phyloP scores from a whole-genome alignment of 1,140 invertebrate genomes.

The Plutomurus gul region DNA sequence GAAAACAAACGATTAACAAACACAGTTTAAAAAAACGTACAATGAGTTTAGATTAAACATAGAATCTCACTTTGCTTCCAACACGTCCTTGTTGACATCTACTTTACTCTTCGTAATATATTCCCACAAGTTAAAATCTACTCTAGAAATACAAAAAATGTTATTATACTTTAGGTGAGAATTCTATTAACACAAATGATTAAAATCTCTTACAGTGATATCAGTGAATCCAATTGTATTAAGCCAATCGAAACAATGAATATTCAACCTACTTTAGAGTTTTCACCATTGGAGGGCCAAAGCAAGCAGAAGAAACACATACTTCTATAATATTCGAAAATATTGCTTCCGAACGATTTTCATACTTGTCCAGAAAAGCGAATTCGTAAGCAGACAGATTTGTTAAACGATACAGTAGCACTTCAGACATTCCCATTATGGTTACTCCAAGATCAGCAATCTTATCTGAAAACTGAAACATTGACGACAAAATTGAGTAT shows the following conservation, averaged over 20 bases:
- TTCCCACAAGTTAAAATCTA: constrained; percentile 4
- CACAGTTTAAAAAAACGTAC: too few relatives aligned
- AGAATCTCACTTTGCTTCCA: neutral
- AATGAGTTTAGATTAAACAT: neutral
- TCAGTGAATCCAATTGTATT: too few relatives aligned
- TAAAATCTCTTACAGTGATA: too few relatives aligned
- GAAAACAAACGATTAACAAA: too few relatives aligned
- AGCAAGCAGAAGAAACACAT: constrained; percentile 37
- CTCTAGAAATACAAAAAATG: neutral
- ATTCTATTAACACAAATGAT: neutral
- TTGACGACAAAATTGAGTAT: neutral
- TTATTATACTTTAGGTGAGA: neutral
- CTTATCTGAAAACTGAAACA: constrained; percentile 30
- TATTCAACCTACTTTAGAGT: constrained; percentile 1
- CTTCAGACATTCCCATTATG: constrained; percentile 49
- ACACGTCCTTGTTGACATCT: neutral
- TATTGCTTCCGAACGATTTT: neutral
- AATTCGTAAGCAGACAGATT: neutral
- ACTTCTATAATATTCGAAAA: neutral
- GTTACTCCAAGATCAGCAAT: constrained; percentile 52
- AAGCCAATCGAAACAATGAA: too few relatives aligned
- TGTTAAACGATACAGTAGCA: constrained; percentile 43
- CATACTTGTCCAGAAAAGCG: constrained; percentile 40
- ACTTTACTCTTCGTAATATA: neutral
- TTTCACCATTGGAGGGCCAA: constrained; percentile 51